Base-by-base conservation (phyloP, 2,113 vertebrate species). In the Pseudonaja textilis region DNA sequence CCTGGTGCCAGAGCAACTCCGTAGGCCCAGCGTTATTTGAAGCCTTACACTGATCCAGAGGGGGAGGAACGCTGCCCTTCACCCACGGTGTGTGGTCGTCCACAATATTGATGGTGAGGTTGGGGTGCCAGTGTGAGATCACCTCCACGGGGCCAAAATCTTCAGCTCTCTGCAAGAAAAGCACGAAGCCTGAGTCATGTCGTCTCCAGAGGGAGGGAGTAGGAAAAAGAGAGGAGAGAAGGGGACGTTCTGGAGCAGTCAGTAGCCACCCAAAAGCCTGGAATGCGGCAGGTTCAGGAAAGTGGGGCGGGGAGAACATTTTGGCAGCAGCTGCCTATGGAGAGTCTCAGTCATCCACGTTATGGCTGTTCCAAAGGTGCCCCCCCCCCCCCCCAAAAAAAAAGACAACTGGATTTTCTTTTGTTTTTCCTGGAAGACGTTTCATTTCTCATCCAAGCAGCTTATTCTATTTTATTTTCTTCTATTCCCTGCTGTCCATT, bases 81-180 rank as follows among this genome's bases (percentile, higher is more conserved):
- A 99, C 98, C 99, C 99, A 99, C 1, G 99, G 98, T 0, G 99
- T 99, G 97, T 99, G 99, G 96, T 99, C 99, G 0, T 99, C 99
- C 85, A 99, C 99, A 90, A 99, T 99, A 96, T 99, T 99, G 97
- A 99, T 99, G 93, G 99, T 99, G 89, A 99, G 96, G 96, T 99
- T 99, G 81, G 99, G 99, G 94, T 99, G 99, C 99, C 99, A 99
- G 81, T 99, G 99, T 0, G 99, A 99, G 93, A 99, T 99, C 12
- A 99, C 98, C 95, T 99, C 99, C 95, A 99, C 98, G 0, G 99
- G 98, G 0, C 99, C 99, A 0, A 98, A 99, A 93, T 99, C 99
- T 93, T 99, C 99, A 0, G 99, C 99, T 47, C 99, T 97, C 99
- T 99, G 96, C 12, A 91, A 89, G 0, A 6, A 39, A 2, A 90